Percentiles rank a stretch among this genome's conserved stretches.
These are phyloP conservation scores for Hypanus sabinus DNA, from an alignment of 2,113 vertebrate genomes.

Conservation along the genomic window DNA sequence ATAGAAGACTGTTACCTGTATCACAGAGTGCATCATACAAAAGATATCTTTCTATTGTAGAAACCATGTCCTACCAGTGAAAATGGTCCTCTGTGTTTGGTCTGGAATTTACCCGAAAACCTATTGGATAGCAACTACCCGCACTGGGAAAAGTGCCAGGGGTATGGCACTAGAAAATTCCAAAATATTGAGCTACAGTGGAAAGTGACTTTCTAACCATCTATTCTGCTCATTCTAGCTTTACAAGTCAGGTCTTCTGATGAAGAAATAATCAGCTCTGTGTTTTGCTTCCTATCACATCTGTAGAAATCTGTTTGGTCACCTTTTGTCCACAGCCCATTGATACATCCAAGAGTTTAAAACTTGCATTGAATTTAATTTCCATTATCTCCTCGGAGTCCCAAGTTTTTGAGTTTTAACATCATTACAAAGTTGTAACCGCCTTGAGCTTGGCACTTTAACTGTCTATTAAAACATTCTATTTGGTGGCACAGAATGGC, in stretches of 20 bases:
- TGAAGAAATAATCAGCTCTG: neutral
- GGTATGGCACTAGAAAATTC: neutral
- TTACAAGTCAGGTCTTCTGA: neutral
- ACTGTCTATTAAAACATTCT: neutral
- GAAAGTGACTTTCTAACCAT: neutral
- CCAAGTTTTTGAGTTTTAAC: neutral
- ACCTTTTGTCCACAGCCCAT: neutral
- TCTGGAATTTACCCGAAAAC: neutral
- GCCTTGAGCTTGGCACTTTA: neutral
- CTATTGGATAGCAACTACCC: neutral
- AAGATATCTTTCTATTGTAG: neutral
- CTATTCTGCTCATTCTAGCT: neutral
- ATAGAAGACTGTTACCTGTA: neutral
- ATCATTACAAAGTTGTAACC: neutral
- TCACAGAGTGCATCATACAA: neutral
- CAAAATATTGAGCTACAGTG: neutral
- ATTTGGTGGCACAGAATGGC: neutral
- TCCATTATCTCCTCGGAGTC: neutral
- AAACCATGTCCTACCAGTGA: neutral
- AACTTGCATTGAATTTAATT: neutral
- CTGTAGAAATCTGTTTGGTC: neutral
- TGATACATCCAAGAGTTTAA: too few relatives aligned
- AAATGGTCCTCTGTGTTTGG: neutral
- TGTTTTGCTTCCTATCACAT: too few relatives aligned
- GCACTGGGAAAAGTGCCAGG: neutral